Conservation (phyloP, 2,797 vertebrate genomes). For the Melanotaenia pygmaea region DNA sequence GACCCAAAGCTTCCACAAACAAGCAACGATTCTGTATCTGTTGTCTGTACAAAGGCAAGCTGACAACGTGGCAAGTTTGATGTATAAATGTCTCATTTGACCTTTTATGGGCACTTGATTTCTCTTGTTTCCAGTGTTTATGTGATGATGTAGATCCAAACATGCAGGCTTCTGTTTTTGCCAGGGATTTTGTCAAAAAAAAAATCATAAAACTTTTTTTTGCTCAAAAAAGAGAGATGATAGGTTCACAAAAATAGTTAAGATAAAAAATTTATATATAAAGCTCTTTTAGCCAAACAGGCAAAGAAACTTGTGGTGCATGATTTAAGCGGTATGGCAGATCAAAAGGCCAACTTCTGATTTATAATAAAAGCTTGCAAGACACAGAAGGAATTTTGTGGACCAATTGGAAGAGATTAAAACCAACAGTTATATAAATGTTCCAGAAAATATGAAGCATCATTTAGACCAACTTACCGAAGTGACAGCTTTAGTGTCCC, state of each 20-base stretch:
- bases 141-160: background rate
- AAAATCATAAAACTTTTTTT: background rate
- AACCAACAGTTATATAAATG: constrained; percentile 6
- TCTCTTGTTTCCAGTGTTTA: constrained; percentile 6
- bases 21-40: background rate
- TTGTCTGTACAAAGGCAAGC: background rate
- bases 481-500: constrained; percentile 23
- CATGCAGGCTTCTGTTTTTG: background rate
- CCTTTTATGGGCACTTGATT: constrained; percentile 1
- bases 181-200: background rate
- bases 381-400: background rate
- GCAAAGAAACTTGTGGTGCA: background rate
- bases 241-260: background rate
- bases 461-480: constrained; percentile 37
- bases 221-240: background rate
- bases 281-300: background rate
- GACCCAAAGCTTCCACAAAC: background rate
- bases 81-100: background rate
- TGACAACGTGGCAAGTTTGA: background rate
- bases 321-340: background rate
- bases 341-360: background rate
- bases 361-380: constrained; percentile 4
- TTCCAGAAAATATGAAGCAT: constrained; percentile 2
- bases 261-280: background rate
- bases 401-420: background rate